phyloP scores from a whole-genome alignment of 2,888 invertebrate genomes.

The Drosophila prolongata region DNA sequence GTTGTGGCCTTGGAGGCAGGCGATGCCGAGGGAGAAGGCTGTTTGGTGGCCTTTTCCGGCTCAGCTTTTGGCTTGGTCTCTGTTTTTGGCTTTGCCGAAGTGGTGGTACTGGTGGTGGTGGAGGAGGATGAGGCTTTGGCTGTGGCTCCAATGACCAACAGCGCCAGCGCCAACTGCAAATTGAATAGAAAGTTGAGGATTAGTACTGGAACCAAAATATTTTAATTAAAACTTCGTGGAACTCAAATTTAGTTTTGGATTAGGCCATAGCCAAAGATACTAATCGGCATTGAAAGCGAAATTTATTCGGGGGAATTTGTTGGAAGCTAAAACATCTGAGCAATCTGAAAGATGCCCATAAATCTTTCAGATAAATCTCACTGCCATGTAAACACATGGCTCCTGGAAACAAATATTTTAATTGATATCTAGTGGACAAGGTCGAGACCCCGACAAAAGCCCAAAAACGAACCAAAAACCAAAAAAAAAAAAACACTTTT shows the following conservation, averaged over 20 bases:
- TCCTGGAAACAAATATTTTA: constrained; percentile 41
- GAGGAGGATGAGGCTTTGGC: constrained; percentile 31
- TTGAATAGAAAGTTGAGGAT: constrained; percentile 28
- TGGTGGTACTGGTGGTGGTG: constrained; percentile 8
- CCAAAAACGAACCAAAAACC: constrained; percentile 27
- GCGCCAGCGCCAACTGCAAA: constrained; percentile 78
- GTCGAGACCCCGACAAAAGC: constrained; percentile 51
- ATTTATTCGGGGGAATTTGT: constrained; percentile 11
- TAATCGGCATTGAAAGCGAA: constrained; percentile 23
- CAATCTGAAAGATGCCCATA: constrained; percentile 9
- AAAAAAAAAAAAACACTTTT: constrained; percentile 49
- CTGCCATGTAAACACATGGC: constrained; percentile 17
- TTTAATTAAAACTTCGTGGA: constrained; percentile 41
- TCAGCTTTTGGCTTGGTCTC: constrained; percentile 40
- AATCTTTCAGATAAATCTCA: constrained; percentile 23
- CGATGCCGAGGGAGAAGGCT: constrained; percentile 7
- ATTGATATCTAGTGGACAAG: constrained; percentile 57
- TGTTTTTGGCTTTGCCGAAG: constrained; percentile 49
- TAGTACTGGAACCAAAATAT: constrained; percentile 19
- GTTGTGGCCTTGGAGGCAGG: constrained; percentile 21
- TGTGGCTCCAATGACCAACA: constrained; percentile 65
- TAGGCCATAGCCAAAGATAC: constrained; percentile 18
- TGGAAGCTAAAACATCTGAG: constrained; percentile 4
- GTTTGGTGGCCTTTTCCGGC: constrained; percentile 24
- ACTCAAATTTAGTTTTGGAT: constrained; percentile 15